Conservation (phyloP, 2,113 vertebrate species). For the Rhagologus leucostigma region DNA sequence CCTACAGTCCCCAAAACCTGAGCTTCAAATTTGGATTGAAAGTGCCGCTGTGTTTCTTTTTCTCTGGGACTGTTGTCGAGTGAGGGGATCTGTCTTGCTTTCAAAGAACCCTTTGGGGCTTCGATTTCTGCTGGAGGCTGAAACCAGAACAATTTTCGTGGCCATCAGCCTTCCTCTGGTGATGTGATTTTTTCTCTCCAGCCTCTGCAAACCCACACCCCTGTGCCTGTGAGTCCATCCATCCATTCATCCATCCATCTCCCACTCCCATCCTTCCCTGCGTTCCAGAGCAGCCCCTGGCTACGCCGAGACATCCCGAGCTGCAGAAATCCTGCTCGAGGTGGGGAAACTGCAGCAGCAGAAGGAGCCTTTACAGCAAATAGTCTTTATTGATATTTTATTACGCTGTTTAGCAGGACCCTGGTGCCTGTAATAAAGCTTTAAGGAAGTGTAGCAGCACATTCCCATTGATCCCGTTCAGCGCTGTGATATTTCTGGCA, state of each 20-base stretch:
- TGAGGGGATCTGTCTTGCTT: background rate
- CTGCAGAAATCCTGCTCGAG: background rate
- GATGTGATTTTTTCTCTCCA: background rate
- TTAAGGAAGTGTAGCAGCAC: slow-evolving; percentile 53
- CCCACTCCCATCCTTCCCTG: background rate
- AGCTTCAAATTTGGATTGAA: background rate
- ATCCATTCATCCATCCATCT: background rate
- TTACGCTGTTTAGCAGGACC: slow-evolving; percentile 49
- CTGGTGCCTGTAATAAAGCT: slow-evolving; percentile 58
- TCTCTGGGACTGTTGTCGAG: background rate
- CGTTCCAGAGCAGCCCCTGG: background rate
- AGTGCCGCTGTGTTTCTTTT: background rate
- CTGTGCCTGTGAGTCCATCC: background rate
- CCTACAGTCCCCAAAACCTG: background rate
- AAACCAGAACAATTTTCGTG: background rate
- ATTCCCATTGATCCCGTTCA: slow-evolving; percentile 42
- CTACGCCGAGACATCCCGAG: background rate
- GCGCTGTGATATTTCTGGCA: background rate
- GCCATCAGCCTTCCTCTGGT: background rate
- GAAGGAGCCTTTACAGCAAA: slow-evolving; percentile 5
- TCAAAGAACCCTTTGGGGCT: background rate
- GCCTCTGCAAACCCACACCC: background rate
- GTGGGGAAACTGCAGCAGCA: background rate
- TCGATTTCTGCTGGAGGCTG: background rate
- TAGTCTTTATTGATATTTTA: slow-evolving; percentile 59